Evolutionary conservation across 2,113 vertebrate genomes (phyloP).

Genomic region (Coracopsis vasa): DNA sequence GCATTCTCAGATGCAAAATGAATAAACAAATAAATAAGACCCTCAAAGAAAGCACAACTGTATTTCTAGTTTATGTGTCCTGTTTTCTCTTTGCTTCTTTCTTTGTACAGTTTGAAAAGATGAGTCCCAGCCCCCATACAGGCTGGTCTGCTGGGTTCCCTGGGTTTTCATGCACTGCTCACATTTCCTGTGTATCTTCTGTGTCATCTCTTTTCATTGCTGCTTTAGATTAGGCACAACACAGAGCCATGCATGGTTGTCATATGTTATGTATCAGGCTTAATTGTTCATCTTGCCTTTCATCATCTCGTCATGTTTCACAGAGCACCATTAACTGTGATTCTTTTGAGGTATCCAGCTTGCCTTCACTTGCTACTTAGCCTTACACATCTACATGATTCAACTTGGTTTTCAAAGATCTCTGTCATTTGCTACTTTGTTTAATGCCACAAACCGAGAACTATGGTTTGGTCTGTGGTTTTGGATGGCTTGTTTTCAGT

Average conservation of each 20-base stretch:
- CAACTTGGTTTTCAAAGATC: background rate
- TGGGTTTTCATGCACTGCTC: background rate
- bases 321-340: background rate
- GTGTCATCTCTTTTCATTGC: background rate
- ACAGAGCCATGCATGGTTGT: background rate
- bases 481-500: background rate
- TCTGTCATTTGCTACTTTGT: background rate
- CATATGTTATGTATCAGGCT: conserved; percentile 30
- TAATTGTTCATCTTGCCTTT: conserved; percentile 34
- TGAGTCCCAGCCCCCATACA: background rate
- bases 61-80: background rate
- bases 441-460: background rate
- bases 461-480: background rate
- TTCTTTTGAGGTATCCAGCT: background rate
- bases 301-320: conserved; percentile 20
- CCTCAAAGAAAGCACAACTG: background rate
- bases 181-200: background rate
- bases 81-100: background rate
- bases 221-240: conserved; percentile 34
- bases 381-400: background rate
- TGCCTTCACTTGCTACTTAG: background rate
- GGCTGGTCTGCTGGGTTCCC: background rate
- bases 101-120: background rate
- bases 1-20: background rate
- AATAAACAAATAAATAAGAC: background rate